Percentiles rank a stretch among this genome's conserved stretches.
Evolutionary conservation across 2,113 vertebrate species (phyloP).

Genomic region (Pyxicephalus adspersus): DNA sequence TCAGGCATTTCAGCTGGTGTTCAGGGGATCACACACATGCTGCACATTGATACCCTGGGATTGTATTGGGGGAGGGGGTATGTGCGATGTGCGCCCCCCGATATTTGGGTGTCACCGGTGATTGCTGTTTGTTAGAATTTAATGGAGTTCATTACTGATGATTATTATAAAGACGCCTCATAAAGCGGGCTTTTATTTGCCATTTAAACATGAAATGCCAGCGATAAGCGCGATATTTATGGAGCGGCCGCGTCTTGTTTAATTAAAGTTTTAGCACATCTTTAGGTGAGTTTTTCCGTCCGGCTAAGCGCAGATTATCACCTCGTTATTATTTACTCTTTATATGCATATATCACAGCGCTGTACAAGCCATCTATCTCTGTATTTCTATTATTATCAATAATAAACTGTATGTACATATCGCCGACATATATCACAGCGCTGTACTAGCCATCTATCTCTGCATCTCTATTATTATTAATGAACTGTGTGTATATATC

Average conservation of each 20-base stretch:
- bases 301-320: slow-evolving; percentile 23
- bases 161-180: slow-evolving; percentile 49
- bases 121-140: background rate
- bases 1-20: too few relatives aligned
- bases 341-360: slow-evolving; percentile 18
- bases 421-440: too few relatives aligned
- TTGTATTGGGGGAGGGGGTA: too few relatives aligned
- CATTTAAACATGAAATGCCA: slow-evolving; percentile 54
- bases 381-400: too few relatives aligned
- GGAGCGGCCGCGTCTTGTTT: slow-evolving; percentile 21
- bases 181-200: slow-evolving; percentile 52
- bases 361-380: background rate
- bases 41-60: too few relatives aligned
- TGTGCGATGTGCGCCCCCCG: too few relatives aligned
- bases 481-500: too few relatives aligned
- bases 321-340: slow-evolving; percentile 30
- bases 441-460: too few relatives aligned
- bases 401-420: too few relatives aligned
- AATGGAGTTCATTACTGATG: slow-evolving; percentile 30
- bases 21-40: too few relatives aligned
- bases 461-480: too few relatives aligned
- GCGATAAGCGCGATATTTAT: slow-evolving; percentile 52
- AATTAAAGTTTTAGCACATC: slow-evolving; percentile 47
- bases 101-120: too few relatives aligned
- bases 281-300: slow-evolving; percentile 38